Evolutionary conservation across 2,113 vertebrate species (phyloP).

Genomic region (Melanotaenia duboulayi): DNA sequence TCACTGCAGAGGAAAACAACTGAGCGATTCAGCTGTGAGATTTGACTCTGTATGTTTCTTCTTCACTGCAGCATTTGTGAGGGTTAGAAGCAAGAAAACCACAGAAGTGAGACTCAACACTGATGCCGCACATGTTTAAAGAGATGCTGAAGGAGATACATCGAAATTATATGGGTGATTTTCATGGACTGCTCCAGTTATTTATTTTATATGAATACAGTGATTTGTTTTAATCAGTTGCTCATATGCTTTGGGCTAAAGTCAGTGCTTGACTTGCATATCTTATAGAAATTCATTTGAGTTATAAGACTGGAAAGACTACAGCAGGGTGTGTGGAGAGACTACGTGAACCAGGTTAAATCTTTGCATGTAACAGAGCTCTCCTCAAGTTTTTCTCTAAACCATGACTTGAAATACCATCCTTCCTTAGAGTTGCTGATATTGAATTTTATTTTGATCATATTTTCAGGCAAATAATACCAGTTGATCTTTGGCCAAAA

Average conservation of each 20-base stretch:
- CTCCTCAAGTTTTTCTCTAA: not conserved
- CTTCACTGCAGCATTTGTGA: constrained; percentile 41
- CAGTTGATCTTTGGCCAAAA: not conserved
- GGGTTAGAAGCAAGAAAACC: constrained; percentile 16
- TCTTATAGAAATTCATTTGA: constrained; percentile 15
- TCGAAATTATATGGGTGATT: too few species aligned
- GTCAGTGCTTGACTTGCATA: not conserved
- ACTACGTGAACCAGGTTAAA: constrained; percentile 25
- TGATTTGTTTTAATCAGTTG: not conserved
- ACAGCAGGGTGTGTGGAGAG: constrained; percentile 20
- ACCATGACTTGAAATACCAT: constrained; percentile 1
- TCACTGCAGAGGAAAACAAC: constrained; percentile 14
- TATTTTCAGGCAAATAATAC: constrained; percentile 7
- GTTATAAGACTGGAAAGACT: constrained; percentile 14
- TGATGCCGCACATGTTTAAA: constrained; percentile 3
- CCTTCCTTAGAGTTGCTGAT: not conserved
- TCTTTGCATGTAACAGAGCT: constrained; percentile 13
- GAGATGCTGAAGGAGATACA: too few species aligned
- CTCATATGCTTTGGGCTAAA: not conserved
- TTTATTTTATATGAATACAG: not conserved
- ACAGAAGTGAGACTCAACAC: not conserved
- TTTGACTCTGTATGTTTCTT: constrained; percentile 19
- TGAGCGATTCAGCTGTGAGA: constrained; percentile 26
- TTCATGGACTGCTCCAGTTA: too few species aligned
- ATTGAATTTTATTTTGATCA: not conserved